These are phyloP conservation scores for Tenualosa ilisha DNA, from an alignment of 2,797 vertebrate genomes.

Conservation along the genomic window DNA sequence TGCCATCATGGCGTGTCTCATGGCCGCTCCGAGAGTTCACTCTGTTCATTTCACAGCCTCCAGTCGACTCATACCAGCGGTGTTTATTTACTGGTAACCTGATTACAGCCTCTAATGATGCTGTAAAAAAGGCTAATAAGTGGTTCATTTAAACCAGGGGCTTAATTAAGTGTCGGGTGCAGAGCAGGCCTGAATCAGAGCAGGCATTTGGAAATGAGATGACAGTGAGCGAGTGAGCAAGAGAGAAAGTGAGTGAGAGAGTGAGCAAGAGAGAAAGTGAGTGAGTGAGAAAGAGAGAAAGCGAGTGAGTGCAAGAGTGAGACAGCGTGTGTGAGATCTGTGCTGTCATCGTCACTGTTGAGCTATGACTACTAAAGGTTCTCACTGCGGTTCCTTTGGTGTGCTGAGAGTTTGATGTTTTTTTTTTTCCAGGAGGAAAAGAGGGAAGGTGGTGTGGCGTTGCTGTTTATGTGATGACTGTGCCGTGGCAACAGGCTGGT, in stretches of 20 bases:
- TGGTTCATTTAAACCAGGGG: constrained; percentile 21
- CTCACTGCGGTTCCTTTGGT: background rate
- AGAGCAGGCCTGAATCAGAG: constrained; percentile 1
- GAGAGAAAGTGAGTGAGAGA: background rate
- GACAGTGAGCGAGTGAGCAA: background rate
- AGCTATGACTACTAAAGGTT: background rate
- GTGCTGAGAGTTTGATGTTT: background rate
- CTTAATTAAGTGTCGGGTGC: constrained; percentile 19
- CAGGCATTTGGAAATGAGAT: background rate
- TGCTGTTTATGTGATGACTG: background rate
- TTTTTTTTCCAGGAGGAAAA: too few species aligned
- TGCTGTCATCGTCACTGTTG: background rate
- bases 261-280: background rate
- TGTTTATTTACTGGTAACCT: constrained; percentile 25
- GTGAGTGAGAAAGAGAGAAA: background rate
- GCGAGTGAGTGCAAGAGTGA: background rate
- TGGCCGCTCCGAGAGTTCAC: background rate
- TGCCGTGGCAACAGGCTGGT: background rate
- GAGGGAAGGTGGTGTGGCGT: background rate
- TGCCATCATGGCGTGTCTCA: background rate
- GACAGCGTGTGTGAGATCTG: background rate
- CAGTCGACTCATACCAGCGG: background rate
- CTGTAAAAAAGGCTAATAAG: constrained; percentile 11
- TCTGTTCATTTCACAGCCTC: background rate
- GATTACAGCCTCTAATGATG: constrained; percentile 32